Conservation (phyloP, 2,888 invertebrate genomes). For the Dione vanillae region DNA sequence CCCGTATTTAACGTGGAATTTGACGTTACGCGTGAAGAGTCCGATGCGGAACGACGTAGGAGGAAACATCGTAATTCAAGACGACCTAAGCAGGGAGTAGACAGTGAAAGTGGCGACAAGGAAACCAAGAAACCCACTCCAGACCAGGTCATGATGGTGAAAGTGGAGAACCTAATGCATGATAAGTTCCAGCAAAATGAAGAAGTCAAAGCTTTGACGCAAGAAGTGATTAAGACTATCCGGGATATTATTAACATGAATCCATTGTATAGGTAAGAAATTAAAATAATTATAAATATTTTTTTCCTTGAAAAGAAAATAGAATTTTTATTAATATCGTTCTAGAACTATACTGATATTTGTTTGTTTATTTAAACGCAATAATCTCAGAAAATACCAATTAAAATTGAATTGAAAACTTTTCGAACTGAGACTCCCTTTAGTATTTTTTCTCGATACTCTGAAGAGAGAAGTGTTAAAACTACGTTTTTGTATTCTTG, state of each 20-base stretch:
- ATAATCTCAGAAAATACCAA: too few species aligned
- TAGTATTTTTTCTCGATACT: too few species aligned
- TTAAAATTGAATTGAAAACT: too few species aligned
- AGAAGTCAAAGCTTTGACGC: conserved; percentile 97
- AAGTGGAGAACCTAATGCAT: conserved; percentile 96
- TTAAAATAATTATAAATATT: too few species aligned
- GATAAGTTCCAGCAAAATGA: conserved; percentile 95
- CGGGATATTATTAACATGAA: conserved; percentile 98
- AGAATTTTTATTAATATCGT: too few species aligned
- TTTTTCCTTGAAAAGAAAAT: too few species aligned
- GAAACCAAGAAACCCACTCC: conserved; percentile 59
- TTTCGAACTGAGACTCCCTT: too few species aligned
- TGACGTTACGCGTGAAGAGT: conserved; percentile 92
- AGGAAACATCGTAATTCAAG: conserved; percentile 74
- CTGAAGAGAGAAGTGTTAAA: too few species aligned
- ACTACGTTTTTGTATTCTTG: too few species aligned
- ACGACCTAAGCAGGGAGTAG: conserved; percentile 51
- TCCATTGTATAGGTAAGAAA: conserved; percentile 90
- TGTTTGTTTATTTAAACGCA: too few species aligned
- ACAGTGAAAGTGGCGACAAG: conserved; percentile 47
- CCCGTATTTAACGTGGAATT: conserved; percentile 92
- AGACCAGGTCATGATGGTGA: conserved; percentile 91
- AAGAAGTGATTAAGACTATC: conserved; percentile 98
- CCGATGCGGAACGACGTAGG: conserved; percentile 84
- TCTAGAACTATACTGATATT: too few species aligned